These are phyloP conservation scores for Anguilla anguilla DNA, from an alignment of 2,797 vertebrate genomes.

Conservation along the genomic window DNA sequence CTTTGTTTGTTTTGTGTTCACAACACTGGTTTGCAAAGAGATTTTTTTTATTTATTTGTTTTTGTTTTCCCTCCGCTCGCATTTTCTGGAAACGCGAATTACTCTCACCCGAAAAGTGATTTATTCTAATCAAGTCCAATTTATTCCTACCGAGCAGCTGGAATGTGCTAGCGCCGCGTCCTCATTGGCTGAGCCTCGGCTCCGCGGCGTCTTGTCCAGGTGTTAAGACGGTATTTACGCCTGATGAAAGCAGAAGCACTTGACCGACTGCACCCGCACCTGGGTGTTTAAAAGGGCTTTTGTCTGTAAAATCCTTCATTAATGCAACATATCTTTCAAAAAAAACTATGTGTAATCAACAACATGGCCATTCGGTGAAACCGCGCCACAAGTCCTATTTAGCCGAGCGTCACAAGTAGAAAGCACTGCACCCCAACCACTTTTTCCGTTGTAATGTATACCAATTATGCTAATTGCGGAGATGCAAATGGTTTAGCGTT, in stretches of 20 bases:
- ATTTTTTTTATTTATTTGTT: not conserved
- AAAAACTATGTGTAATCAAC: slow-evolving; percentile 61
- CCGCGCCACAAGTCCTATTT: slow-evolving; percentile 64
- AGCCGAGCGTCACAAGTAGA: slow-evolving; percentile 66
- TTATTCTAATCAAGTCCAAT: slow-evolving; percentile 81
- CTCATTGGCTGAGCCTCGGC: slow-evolving; percentile 57
- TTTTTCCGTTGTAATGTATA: slow-evolving; percentile 67
- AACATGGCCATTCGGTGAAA: slow-evolving; percentile 48
- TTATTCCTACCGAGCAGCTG: slow-evolving; percentile 78
- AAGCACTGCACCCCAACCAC: slow-evolving; percentile 73
- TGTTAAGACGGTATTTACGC: slow-evolving; percentile 70
- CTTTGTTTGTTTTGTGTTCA: slow-evolving; percentile 3
- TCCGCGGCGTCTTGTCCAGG: slow-evolving; percentile 68
- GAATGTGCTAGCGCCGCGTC: slow-evolving; percentile 58
- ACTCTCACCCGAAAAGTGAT: slow-evolving; percentile 65
- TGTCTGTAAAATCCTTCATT: slow-evolving; percentile 65
- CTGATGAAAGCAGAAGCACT: slow-evolving; percentile 65
- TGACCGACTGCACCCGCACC: slow-evolving; percentile 73
- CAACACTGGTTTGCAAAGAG: not conserved
- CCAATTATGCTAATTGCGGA: slow-evolving; percentile 78
- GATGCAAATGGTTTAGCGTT: slow-evolving; percentile 78
- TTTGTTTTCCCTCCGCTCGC: slow-evolving; percentile 8
- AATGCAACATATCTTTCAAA: slow-evolving; percentile 31
- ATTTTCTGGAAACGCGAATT: slow-evolving; percentile 71
- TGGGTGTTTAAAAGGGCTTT: slow-evolving; percentile 66